phyloP scores from a whole-genome alignment of 2,797 vertebrate genomes.

The Xenentodon cancila region DNA sequence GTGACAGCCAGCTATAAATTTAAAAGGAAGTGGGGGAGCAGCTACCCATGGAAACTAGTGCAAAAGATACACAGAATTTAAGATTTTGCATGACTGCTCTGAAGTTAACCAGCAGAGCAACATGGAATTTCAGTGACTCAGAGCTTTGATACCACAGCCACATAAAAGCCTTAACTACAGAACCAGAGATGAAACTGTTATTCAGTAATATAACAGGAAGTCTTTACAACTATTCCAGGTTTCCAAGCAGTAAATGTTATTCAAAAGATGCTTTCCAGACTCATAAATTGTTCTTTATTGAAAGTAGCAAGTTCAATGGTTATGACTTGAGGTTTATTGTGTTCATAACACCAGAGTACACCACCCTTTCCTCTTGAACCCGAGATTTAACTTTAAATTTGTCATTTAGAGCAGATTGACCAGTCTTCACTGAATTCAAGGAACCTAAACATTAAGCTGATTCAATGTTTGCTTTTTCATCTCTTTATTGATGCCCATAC shows the following conservation, averaged over 20 bases:
- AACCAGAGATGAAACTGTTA: constrained; percentile 35
- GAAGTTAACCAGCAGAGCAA: constrained; percentile 45
- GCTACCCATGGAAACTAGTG: constrained; percentile 31
- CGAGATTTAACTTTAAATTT: constrained; percentile 8
- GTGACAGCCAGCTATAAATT: constrained; percentile 56
- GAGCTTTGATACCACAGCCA: constrained; percentile 39
- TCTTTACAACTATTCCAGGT: constrained; percentile 35
- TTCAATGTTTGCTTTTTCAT: constrained; percentile 28
- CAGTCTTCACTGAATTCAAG: constrained; percentile 20
- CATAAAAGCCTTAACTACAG: constrained; percentile 47
- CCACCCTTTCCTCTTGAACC: constrained; percentile 3
- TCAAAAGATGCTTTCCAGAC: constrained; percentile 55
- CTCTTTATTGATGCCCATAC: constrained; percentile 27
- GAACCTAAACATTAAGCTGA: constrained; percentile 30
- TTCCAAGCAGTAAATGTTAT: constrained; percentile 48
- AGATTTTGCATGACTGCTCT: constrained; percentile 31
- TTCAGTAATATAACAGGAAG: constrained; percentile 40
- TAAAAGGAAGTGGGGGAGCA: constrained; percentile 40
- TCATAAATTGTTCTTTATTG: constrained; percentile 60
- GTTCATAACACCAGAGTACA: constrained; percentile 26
- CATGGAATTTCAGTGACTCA: constrained; percentile 29
- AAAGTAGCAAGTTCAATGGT: constrained; percentile 48
- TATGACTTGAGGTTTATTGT: constrained; percentile 53
- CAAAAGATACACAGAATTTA: constrained; percentile 38
- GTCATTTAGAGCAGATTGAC: constrained; percentile 25